Conservation (phyloP, 2,888 invertebrate genomes). For the Drosophila greeni region DNA sequence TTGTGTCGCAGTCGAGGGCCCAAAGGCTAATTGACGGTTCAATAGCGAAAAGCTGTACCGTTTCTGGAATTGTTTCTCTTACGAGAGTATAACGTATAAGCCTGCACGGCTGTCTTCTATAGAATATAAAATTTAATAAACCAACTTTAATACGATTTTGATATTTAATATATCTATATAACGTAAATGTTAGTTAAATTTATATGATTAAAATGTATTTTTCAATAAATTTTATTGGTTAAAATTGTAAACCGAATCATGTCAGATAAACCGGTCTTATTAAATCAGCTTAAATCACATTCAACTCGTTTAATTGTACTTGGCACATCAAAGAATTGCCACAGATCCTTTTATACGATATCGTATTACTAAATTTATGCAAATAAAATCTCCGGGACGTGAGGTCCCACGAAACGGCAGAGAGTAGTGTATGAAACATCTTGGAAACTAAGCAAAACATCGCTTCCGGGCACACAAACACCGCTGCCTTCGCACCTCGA, state of each 20-base stretch:
- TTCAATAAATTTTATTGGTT: not conserved
- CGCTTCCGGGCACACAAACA: slow-evolving; percentile 62
- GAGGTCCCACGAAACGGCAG: slow-evolving; percentile 20
- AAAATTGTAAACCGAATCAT: not conserved
- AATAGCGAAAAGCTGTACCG: not conserved
- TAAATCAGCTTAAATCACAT: not conserved
- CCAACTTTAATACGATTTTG: not conserved
- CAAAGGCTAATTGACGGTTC: slow-evolving; percentile 1
- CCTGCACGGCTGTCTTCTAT: not conserved
- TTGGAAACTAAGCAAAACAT: slow-evolving; percentile 17
- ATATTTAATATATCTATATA: too few species aligned
- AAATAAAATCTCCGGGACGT: slow-evolving; percentile 9
- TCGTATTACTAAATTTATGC: slow-evolving; percentile 49
- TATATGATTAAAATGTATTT: too few species aligned
- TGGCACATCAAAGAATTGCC: too few species aligned
- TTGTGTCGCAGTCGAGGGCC: slow-evolving; percentile 2
- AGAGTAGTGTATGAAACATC: slow-evolving; percentile 2
- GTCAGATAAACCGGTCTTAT: not conserved
- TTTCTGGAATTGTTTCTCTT: slow-evolving; percentile 6
- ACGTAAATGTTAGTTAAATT: too few species aligned
- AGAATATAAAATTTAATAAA: not conserved
- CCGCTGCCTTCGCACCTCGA: slow-evolving; percentile 19
- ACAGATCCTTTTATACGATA: slow-evolving; percentile 10
- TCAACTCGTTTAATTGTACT: too few species aligned
- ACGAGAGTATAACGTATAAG: not conserved